Percentiles rank a stretch among this genome's conserved stretches.
Evolutionary conservation across 2,888 invertebrate species (phyloP).

Genomic region (Cephus sareptanus): DNA sequence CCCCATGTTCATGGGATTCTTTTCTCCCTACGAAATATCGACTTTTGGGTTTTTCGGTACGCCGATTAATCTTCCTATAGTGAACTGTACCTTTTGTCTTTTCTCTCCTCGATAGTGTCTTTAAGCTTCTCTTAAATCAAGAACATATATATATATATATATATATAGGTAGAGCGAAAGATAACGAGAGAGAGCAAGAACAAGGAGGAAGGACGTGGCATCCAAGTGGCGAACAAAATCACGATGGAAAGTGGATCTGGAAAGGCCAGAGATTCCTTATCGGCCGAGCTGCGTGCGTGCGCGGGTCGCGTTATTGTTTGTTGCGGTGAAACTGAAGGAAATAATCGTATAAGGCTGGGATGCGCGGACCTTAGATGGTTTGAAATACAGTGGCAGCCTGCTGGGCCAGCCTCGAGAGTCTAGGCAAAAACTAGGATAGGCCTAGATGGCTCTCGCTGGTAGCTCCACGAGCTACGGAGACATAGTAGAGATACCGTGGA

Average conservation of each 20-base stretch:
- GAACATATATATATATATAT: too few species aligned
- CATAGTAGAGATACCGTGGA: slow-evolving; percentile 8
- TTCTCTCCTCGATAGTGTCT: too few species aligned
- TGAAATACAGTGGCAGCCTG: slow-evolving; percentile 40
- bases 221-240: not conserved
- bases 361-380: slow-evolving; percentile 54
- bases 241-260: not conserved
- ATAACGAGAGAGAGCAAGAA: not conserved
- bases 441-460: slow-evolving; percentile 48
- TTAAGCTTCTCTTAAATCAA: too few species aligned
- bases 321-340: slow-evolving; percentile 24
- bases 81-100: too few species aligned
- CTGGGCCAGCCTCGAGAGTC: slow-evolving; percentile 16
- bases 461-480: slow-evolving; percentile 10
- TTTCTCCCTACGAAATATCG: too few species aligned
- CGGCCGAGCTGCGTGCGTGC: not conserved
- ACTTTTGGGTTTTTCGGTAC: too few species aligned
- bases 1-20: too few species aligned
- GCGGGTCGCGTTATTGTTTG: not conserved
- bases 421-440: slow-evolving; percentile 61
- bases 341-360: slow-evolving; percentile 49
- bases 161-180: too few species aligned
- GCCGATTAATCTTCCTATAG: too few species aligned
- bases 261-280: not conserved
- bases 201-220: not conserved